Percentiles rank a stretch among this genome's conserved stretches.
Conservation (phyloP, 1,140 invertebrate genomes). For the Philotrypesis tridentata region DNA sequence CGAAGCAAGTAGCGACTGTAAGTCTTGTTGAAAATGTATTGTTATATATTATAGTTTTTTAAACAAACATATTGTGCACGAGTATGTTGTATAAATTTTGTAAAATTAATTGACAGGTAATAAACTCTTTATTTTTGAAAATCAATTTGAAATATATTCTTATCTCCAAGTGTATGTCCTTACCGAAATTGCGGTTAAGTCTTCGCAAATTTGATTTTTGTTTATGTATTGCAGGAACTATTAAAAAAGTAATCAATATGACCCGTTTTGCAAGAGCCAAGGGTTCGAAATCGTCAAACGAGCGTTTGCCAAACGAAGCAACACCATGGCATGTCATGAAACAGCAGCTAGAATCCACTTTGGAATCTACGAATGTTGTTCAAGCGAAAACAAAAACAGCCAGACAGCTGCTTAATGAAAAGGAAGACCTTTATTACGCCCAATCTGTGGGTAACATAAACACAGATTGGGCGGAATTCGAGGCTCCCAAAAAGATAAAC, state of each 20-base stretch:
- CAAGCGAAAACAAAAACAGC: constrained; percentile 62
- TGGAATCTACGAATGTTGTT: constrained; percentile 62
- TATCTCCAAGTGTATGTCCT: not conserved
- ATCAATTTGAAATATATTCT: not conserved
- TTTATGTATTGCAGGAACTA: not conserved
- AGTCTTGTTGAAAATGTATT: not conserved
- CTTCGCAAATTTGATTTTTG: not conserved
- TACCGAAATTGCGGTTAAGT: not conserved
- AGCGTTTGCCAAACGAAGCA: constrained; percentile 78
- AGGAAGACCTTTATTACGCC: constrained; percentile 54
- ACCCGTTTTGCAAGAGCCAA: constrained; percentile 83
- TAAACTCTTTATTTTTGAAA: not conserved
- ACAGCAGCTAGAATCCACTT: constrained; percentile 70
- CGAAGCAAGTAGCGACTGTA: not conserved
- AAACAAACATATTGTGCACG: not conserved
- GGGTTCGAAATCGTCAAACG: constrained; percentile 84
- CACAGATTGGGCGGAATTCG: constrained; percentile 67
- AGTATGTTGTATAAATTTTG: not conserved
- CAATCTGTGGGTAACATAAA: constrained; percentile 51
- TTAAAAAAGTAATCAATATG: constrained; percentile 71
- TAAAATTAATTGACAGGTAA: not conserved
- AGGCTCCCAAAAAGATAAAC: constrained; percentile 44
- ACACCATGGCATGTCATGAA: constrained; percentile 85
- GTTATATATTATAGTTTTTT: not conserved
- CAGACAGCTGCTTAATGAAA: constrained; percentile 61